Conservation (phyloP, 1,140 invertebrate species). For the Mercenaria mercenaria region DNA sequence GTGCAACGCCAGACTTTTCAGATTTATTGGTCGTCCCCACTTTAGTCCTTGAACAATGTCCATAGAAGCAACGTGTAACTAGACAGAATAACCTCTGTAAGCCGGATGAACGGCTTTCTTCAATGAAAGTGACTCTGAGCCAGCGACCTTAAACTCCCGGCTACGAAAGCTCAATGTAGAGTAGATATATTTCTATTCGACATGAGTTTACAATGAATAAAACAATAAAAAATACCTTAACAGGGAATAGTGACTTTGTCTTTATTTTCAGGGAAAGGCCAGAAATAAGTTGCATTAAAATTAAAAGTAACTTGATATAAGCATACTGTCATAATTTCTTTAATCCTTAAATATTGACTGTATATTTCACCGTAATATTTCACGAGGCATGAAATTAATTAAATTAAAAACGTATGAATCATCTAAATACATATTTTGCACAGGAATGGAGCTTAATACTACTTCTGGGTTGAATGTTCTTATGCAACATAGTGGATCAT, state of each 20-base stretch:
- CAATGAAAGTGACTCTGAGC: no score
- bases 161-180: background rate
- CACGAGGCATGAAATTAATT: background rate
- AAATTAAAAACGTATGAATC: background rate
- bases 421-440: background rate
- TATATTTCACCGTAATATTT: background rate
- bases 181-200: no score
- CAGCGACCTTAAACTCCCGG: no score
- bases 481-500: background rate
- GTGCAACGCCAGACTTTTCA: no score
- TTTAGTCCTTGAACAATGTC: no score
- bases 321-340: background rate
- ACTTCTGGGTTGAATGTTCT: background rate
- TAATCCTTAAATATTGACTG: background rate
- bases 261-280: background rate
- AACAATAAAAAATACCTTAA: background rate
- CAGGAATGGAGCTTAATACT: background rate
- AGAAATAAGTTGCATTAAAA: background rate
- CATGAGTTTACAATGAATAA: no score
- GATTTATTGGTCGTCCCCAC: no score
- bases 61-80: no score
- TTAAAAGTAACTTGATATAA: background rate
- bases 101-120: no score
- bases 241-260: background rate
- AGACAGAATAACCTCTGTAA: no score